phyloP scores from a whole-genome alignment of 2,797 vertebrate genomes.

The Rhyacichthys aspro region DNA sequence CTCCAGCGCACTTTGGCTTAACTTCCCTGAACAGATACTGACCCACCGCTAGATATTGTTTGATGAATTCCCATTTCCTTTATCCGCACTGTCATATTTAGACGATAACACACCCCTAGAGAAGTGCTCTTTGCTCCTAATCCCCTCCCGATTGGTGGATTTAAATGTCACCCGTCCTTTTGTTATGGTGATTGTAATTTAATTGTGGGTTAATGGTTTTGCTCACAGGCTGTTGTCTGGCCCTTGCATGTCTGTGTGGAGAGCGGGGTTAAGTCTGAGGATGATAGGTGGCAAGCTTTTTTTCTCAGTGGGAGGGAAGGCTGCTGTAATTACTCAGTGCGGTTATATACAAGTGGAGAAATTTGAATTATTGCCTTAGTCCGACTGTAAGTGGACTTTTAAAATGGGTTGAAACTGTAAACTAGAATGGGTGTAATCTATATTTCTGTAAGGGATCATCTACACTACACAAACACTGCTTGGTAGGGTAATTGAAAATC shows the following conservation, averaged over 20 bases:
- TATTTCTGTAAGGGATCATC: no score
- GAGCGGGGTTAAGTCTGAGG: slow-evolving; percentile 61
- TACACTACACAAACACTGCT: no score
- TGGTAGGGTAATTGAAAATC: no score
- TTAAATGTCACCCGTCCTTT: slow-evolving; percentile 67
- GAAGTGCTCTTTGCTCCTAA: slow-evolving; percentile 61
- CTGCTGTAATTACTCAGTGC: slow-evolving; percentile 66
- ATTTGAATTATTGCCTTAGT: not conserved
- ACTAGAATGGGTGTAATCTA: no score
- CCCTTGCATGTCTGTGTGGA: slow-evolving; percentile 43
- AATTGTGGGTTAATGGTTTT: slow-evolving; percentile 74
- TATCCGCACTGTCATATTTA: slow-evolving; percentile 58
- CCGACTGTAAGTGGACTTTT: no score
- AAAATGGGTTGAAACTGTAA: no score
- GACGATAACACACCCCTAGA: slow-evolving; percentile 55
- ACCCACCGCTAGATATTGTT: slow-evolving; percentile 29
- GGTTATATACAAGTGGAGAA: not conserved
- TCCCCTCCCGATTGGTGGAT: slow-evolving; percentile 64
- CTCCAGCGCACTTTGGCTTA: slow-evolving; percentile 30
- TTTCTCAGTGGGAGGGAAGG: slow-evolving; percentile 47
- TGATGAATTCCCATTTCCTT: slow-evolving; percentile 54
- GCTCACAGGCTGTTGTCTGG: slow-evolving; percentile 51
- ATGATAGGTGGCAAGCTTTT: slow-evolving; percentile 60
- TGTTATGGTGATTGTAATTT: slow-evolving; percentile 70
- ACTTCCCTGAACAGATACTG: slow-evolving; percentile 17